Conservation (phyloP, 2,113 vertebrate species). For the Pseudois nayaur region DNA sequence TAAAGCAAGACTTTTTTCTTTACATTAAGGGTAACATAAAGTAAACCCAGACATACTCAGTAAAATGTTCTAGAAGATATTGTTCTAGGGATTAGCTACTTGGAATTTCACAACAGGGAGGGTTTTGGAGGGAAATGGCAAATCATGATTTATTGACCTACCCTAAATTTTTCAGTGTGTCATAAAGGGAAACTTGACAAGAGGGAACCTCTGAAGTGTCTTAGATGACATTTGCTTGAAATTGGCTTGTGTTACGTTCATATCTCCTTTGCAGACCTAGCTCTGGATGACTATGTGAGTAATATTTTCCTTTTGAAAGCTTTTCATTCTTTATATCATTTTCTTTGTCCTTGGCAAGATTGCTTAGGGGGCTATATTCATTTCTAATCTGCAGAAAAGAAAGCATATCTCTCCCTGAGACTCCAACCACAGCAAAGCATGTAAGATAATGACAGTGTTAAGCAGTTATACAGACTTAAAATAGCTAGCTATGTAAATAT, state of each 20-base stretch:
- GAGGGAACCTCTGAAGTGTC: constrained; percentile 45
- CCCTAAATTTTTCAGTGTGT: constrained; percentile 30
- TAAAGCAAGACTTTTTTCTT: neutral
- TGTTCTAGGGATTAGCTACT: constrained; percentile 23
- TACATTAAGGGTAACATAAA: neutral
- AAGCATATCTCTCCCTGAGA: neutral
- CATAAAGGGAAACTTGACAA: constrained; percentile 28
- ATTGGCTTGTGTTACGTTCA: constrained; percentile 40
- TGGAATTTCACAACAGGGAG: constrained; percentile 30
- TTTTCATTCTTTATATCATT: constrained; percentile 42
- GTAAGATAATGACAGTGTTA: neutral
- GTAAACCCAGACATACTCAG: neutral
- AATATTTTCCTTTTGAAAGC: constrained; percentile 38
- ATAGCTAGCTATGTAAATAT: constrained; percentile 2
- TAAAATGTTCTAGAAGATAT: neutral
- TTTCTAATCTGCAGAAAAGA: constrained; percentile 44
- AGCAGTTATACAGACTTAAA: constrained; percentile 9
- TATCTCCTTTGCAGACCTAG: constrained; percentile 23
- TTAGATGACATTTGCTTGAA: constrained; percentile 47
- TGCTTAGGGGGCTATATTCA: constrained; percentile 30
- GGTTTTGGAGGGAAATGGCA: constrained; percentile 29
- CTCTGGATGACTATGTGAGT: constrained; percentile 4
- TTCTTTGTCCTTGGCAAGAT: constrained; percentile 19
- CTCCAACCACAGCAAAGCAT: neutral
- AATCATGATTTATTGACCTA: constrained; percentile 35